Conservation (phyloP, 1,140 invertebrate species). For the Pemphigus obesinymphae region DNA sequence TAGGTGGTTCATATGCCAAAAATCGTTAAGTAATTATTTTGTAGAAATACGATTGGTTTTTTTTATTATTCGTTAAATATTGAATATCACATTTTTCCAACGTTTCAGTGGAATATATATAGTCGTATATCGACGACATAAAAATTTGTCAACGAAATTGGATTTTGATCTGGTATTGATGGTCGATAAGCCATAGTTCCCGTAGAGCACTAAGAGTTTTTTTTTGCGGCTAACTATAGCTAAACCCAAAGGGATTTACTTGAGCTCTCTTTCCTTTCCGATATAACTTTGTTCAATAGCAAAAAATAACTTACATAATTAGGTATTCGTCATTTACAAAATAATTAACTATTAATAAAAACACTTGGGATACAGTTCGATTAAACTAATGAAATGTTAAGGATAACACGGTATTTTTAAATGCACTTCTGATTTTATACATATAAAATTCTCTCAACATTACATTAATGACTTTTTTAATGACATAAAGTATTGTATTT, state of each 20-base stretch:
- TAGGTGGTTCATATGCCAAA: too few species aligned
- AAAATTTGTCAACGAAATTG: constrained; percentile 34
- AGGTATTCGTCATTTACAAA: too few species aligned
- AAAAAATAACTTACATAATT: constrained; percentile 13
- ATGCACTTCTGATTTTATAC: too few species aligned
- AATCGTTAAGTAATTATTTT: too few species aligned
- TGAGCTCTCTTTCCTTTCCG: not conserved
- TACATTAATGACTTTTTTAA: too few species aligned
- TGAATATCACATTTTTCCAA: not conserved
- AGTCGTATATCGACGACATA: not conserved
- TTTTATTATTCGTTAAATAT: constrained; percentile 7
- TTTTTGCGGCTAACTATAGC: not conserved
- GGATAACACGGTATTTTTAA: too few species aligned
- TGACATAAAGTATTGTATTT: too few species aligned
- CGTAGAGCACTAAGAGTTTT: not conserved
- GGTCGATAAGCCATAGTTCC: constrained; percentile 7
- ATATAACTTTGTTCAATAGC: not conserved
- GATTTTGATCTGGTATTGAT: constrained; percentile 32
- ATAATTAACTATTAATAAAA: not conserved
- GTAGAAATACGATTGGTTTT: too few species aligned
- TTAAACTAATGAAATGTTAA: too few species aligned
- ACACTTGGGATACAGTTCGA: too few species aligned
- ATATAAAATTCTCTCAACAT: too few species aligned
- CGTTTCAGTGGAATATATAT: not conserved
- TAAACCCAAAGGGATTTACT: constrained; percentile 18